A percentile compares a stretch with the other conserved stretches of the same genome.
Conservation (phyloP, 2,888 invertebrate species). For the Watsonalla cultraria region DNA sequence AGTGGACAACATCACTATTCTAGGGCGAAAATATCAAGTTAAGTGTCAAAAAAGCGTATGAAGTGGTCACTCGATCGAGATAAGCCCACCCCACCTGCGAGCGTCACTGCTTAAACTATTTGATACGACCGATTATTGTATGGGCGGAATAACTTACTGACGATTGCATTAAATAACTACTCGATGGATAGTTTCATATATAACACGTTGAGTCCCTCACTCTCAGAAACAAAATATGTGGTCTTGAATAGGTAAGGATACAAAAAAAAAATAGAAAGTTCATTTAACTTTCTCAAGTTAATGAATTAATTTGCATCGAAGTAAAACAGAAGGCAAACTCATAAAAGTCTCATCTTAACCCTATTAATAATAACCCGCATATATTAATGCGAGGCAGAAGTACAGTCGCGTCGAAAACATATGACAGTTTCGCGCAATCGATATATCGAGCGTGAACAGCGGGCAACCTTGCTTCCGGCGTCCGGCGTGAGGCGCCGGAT, state of each 20-base stretch:
- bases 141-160: background rate
- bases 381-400: background rate
- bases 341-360: background rate
- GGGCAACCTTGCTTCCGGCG: conserved; percentile 30
- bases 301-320: background rate
- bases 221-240: too few species aligned
- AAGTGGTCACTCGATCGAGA: conserved; percentile 65
- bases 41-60: conserved; percentile 66
- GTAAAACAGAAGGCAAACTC: background rate
- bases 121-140: background rate
- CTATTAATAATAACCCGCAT: too few species aligned
- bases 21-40: conserved; percentile 36
- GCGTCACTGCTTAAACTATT: conserved; percentile 14
- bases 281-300: background rate
- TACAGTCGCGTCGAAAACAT: conserved; percentile 9
- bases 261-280: too few species aligned
- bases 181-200: too few species aligned
- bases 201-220: too few species aligned
- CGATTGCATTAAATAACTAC: too few species aligned
- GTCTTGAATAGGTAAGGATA: too few species aligned
- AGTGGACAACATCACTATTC: conserved; percentile 39
- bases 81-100: conserved; percentile 55
- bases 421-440: conserved; percentile 28
- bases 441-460: conserved; percentile 46
- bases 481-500: conserved; percentile 32